Base-by-base conservation (phyloP, 23 tunicate species). In the Trididemnum nubilum region DNA sequence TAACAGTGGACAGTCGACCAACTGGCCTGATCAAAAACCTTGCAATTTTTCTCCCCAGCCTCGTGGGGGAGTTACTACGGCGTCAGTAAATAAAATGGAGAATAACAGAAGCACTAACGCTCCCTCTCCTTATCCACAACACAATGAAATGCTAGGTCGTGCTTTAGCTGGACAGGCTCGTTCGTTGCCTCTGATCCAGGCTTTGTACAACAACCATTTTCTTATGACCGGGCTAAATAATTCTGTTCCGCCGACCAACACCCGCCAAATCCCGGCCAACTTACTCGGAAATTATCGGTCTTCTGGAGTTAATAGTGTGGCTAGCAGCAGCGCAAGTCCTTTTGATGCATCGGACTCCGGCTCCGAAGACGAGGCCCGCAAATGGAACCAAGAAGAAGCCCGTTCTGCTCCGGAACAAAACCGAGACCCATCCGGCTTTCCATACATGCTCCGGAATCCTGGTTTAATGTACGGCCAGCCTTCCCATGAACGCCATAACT, bases 141-240 rank as follows among this genome's bases (percentile, higher is more conserved):
- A 33, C 23, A 50, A 30, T 26, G 54, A 35, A 58, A 63, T 33
- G 30, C 83, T 79, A 33, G 44, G 12, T 24, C 40, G 67, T 3
- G 67, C 67, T 24, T 26, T 61, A n/a, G 29, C 76, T 18, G 33
- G 69, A 58, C 57, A 30, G 19, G 19, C 52, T 7, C 15, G 52
- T 34, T 74, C 23, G 9, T 39, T 32, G 52, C 50, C 73, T 63
- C 33, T 80, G 29, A 5, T 67, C 25, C 74, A 67, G 4, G 74
- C 74, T 9, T 5, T 67, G 37, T 67, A 67, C 74, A 67, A 67
- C 74, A 61, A 25, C n/a, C 15, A 44, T 44, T 15, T 44, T 44
- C 54, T 7, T 44, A 44, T 44, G 54, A 44, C 54, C 15, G 54
- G 54, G 54, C 9, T 15, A 9, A 44, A 44, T 15, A 9, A 44